Evolutionary conservation across 2,888 invertebrate genomes (phyloP), one percentile per base, ranked within the genome.

Genomic region (Anarsia innoxiella): DNA sequence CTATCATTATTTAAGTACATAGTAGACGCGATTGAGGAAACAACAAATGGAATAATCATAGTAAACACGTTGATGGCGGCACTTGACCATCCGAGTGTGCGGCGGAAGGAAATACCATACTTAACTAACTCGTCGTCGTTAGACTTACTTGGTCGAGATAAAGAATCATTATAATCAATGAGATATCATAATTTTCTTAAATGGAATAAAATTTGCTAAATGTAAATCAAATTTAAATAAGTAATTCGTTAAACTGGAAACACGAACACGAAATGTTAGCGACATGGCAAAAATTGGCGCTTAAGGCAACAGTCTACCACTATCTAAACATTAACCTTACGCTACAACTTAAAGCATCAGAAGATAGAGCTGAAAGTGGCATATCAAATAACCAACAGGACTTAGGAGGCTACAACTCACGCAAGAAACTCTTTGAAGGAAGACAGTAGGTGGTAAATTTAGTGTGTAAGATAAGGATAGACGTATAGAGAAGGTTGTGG

Each of bases 401-500:
- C 23, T 32, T 23, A 32, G 32, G 32, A 12, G 32, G 32, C 23
- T 13, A 31, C 31, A 16, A n/a, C 31, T 31, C 31, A 31, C 31
- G 31, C 31, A 16, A 31, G 31, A 15, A 11, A 6, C 31, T 14
- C 31, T 12, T 12, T 8, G 23, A 12, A 31, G 12, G 32, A 32
- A 14, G 31, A 31, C 16, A 10, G 32, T 12, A 14, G n/a, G n/a
- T n/a, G n/a, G n/a, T n/a, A n/a, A n/a, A n/a, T n/a, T n/a, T n/a
- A n/a, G n/a, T 25, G 39, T 13, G 54, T 44, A 19, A 40, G 53
- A 66, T 46, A 49, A 48, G 51, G 60, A 61, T 41, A 56, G 60
- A 23, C 38, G 46, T 44, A 53, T 33, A 43, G 50, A 64, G 70
- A 74, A 76, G 74, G 73, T 74, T 75, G 77, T 72, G 68, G 71